Base-by-base conservation (phyloP, 2,888 invertebrate genomes). In the Vanessa cardui region DNA sequence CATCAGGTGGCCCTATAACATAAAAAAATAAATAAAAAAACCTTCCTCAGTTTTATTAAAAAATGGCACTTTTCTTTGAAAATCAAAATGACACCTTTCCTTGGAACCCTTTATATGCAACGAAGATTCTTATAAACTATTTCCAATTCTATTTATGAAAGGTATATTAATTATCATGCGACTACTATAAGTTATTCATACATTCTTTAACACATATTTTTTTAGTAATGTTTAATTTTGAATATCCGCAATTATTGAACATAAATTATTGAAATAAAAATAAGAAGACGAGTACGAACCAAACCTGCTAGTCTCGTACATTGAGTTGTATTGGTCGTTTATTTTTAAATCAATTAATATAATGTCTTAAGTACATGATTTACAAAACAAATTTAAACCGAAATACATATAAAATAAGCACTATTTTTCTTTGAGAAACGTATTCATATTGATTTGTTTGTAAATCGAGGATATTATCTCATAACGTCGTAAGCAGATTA, bases 251-350 rank as follows among this genome's bases (percentile, higher is more conserved):
- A 26, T 39, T 44, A 56, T 39, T 12, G 31, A 21, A n/a, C 52
- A 3, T 31, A 31, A 59, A 15, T 16, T 21, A 18, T n/a, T 44
- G 20, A 20, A 47, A 16, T 15, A 20, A 20, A 45, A n/a, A 67
- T 18, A 15, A 31, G 31, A 16, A 39, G 33, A 18, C 47, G 68
- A 71, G 60, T 52, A 46, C 58, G 63, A 21, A 39, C 61, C 15
- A 61, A 12, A 64, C 71, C 67, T 46, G 54, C 59, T 60, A 60
- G 63, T 69, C 69, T 59, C 61, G 63, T 54, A 52, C 68, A 68
- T 70, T 70, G 46, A 70, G 64, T 60, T 31, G 63, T 71, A 68
- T 71, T 71, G 61, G 63, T 74, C 64, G 50, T 69, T 69, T 71
- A 68, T 66, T 67, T 64, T 20, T 16, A 58, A 61, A 39, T 45